A percentile compares a stretch with the other conserved stretches of the same genome.
phyloP scores from a whole-genome alignment of 2,888 invertebrate species.

The Drosophila sordidula region DNA sequence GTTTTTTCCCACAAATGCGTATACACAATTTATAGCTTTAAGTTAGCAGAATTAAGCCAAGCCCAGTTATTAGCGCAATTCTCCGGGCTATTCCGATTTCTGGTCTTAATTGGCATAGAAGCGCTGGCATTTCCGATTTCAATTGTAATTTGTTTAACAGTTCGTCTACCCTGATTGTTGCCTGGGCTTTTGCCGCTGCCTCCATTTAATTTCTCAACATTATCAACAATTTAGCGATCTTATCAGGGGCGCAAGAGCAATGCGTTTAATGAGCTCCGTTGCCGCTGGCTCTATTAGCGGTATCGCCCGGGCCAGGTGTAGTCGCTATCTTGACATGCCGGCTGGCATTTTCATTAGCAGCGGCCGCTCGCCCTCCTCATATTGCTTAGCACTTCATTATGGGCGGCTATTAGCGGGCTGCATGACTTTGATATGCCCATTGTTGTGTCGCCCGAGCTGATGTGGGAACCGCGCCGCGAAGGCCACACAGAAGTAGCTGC shows the following conservation, averaged over 20 bases:
- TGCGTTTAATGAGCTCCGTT: constrained; percentile 49
- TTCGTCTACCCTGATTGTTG: constrained; percentile 17
- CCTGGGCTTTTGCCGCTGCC: constrained; percentile 5
- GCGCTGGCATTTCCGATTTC: constrained; percentile 9
- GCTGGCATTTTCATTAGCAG: constrained; percentile 66
- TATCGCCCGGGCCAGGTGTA: constrained; percentile 22
- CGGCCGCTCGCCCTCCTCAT: constrained; percentile 30
- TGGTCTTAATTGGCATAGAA: background rate
- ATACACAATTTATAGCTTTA: background rate
- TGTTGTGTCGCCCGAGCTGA: constrained; percentile 53
- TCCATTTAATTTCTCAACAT: constrained; percentile 39
- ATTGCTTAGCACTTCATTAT: constrained; percentile 70
- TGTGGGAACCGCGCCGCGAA: constrained; percentile 56
- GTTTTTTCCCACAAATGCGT: background rate
- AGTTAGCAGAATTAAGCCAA: background rate
- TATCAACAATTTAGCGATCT: constrained; percentile 50
- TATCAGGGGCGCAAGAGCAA: constrained; percentile 28
- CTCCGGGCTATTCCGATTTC: constrained; percentile 19
- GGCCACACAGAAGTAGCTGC: constrained; percentile 54
- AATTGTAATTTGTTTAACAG: constrained; percentile 17
- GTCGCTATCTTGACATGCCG: constrained; percentile 46
- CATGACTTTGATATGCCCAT: constrained; percentile 66
- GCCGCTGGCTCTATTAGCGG: constrained; percentile 22
- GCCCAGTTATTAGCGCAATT: background rate
- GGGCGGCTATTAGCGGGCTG: constrained; percentile 55